Evolutionary conservation across 2,888 invertebrate species (phyloP).

Genomic region (Stenodera caucasica): DNA sequence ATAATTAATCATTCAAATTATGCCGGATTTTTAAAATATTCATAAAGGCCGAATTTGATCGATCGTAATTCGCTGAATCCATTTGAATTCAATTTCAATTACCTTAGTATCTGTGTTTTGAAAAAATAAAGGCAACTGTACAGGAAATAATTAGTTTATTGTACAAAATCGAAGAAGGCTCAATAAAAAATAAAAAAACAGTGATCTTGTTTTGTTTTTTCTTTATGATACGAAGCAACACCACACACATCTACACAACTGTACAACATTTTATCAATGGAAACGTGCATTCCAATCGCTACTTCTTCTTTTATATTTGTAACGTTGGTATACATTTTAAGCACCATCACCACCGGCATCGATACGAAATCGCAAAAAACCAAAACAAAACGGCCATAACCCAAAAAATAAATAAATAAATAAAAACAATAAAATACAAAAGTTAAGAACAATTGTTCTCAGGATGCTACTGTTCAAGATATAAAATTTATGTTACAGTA

Average conservation of each 20-base stretch:
- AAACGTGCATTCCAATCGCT: conserved; percentile 12
- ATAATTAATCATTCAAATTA: too few relatives aligned
- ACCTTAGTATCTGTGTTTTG: too few relatives aligned
- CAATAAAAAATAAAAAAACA: not conserved
- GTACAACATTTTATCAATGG: conserved; percentile 9
- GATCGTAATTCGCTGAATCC: too few relatives aligned
- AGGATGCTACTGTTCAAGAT: conserved; percentile 54
- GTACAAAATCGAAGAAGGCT: not conserved
- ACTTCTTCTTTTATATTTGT: conserved; percentile 9
- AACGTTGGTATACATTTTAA: conserved; percentile 20
- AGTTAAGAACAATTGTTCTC: conserved; percentile 56
- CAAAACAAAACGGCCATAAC: too few relatives aligned
- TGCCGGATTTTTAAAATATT: too few relatives aligned
- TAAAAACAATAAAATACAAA: not conserved
- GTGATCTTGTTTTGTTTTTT: not conserved
- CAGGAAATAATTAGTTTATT: not conserved
- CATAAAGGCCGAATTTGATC: too few relatives aligned
- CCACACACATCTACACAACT: not conserved
- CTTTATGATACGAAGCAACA: not conserved
- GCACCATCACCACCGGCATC: conserved; percentile 22
- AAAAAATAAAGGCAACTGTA: not conserved
- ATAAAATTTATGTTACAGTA: conserved; percentile 52
- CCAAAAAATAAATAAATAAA: not conserved
- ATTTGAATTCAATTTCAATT: too few relatives aligned
- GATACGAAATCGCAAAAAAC: conserved; percentile 51